Base-by-base conservation (phyloP, 2,888 invertebrate genomes). In the Lissonota sp. region DNA sequence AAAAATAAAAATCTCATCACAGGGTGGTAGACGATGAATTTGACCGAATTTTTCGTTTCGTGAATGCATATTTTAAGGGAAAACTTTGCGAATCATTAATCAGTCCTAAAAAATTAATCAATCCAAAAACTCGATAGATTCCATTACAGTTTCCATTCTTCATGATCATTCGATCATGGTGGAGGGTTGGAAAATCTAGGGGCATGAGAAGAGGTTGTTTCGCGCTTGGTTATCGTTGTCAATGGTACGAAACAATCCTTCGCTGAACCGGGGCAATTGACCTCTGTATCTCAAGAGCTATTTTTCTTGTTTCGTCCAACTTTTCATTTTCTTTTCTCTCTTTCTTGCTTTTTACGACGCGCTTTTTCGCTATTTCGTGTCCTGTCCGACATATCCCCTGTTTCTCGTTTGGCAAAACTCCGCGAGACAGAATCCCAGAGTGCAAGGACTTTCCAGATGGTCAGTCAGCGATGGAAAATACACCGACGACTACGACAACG, bases 171-270 rank as follows among this genome's bases (percentile, higher is more conserved):
- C 26, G 3, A 26, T 26, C 26, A 26, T 26, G 26, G 26, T 26
- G 81, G 80, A 63, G 83, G 83, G 71, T 84, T 83, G 84, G 85
- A 85, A 87, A 90, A 88, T 86, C 87, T 78, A 80, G 84, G 84
- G 40, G 49, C n/a, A n/a, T 44, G 42, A 26, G 3, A 26, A 26
- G 26, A 26, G 26, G 26, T 26, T 26, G 26, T 26, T 26, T 26
- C 26, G 26, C 3, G 26, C 26, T 26, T 26, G 1, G 26, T 26
- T 26, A 3, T 26, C 26, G 3, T 26, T 26, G 26, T 3, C 26
- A 26, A 26, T 26, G 1, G 26, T 26, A 26, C 26, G 26, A 90
- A 89, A 88, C 87, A 88, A 90, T 88, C 87, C 86, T 26, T 84
- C 79, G 51, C 87, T 88, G 86, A 87, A 88, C 87, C 84, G 85